A percentile compares a stretch with the other conserved stretches of the same genome.
Evolutionary conservation across 1,140 invertebrate genomes (phyloP).

Genomic region (Dendroctonus ponderosae): DNA sequence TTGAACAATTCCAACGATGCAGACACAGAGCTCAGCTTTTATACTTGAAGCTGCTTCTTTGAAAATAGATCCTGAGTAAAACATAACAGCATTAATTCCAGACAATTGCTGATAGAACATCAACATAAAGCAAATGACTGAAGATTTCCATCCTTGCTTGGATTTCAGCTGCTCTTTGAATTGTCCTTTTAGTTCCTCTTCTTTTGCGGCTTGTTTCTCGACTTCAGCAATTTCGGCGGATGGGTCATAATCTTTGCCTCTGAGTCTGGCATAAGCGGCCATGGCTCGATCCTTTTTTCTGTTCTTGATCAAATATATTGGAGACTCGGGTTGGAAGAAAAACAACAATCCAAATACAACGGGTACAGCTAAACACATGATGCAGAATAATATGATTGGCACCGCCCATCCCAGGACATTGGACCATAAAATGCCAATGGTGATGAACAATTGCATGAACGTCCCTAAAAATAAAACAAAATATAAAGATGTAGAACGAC

Average conservation of each 20-base stretch:
- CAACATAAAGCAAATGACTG: constrained; percentile 58
- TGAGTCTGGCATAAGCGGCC: constrained; percentile 63
- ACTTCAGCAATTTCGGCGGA: constrained; percentile 58
- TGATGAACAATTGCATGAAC: constrained; percentile 66
- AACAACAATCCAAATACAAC: constrained; percentile 60
- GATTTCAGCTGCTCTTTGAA: constrained; percentile 52
- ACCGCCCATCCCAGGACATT: constrained; percentile 56
- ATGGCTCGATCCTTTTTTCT: constrained; percentile 63
- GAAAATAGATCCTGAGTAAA: constrained; percentile 58
- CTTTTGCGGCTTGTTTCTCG: constrained; percentile 45
- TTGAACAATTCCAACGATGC: constrained; percentile 73
- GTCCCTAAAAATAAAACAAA: constrained; percentile 52
- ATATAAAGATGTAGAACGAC: too few relatives aligned
- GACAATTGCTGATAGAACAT: constrained; percentile 71
- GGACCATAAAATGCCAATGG: constrained; percentile 62
- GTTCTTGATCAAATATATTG: constrained; percentile 55
- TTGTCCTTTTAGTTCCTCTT: constrained; percentile 46
- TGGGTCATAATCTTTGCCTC: constrained; percentile 66
- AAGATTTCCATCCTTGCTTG: constrained; percentile 54
- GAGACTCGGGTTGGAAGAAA: constrained; percentile 71
- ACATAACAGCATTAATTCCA: constrained; percentile 63
- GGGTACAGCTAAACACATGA: constrained; percentile 60
- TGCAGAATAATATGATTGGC: constrained; percentile 53
- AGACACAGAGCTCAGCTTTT: constrained; percentile 59
- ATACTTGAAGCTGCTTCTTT: constrained; percentile 47